These are phyloP conservation scores for Xylota segnis DNA, from an alignment of 2,888 invertebrate species.

Conservation along the genomic window DNA sequence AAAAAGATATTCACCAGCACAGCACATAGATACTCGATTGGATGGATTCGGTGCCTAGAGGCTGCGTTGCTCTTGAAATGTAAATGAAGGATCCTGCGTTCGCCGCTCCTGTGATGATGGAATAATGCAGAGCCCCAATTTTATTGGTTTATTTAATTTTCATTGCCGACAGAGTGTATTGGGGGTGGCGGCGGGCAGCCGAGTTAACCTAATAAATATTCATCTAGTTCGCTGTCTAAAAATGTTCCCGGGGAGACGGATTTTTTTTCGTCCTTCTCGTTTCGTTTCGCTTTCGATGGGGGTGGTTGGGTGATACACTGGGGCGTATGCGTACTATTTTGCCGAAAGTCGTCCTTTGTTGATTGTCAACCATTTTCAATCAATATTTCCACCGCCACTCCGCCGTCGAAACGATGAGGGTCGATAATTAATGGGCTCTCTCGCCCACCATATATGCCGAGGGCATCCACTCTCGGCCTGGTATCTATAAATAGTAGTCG, in stretches of 20 bases:
- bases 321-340: slow-evolving; percentile 34
- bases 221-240: slow-evolving; percentile 38
- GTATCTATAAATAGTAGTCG: slow-evolving; percentile 38
- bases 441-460: slow-evolving; percentile 11
- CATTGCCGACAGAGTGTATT: slow-evolving; percentile 20
- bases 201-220: slow-evolving; percentile 48
- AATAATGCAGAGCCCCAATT: slow-evolving; percentile 40
- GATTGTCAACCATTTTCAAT: slow-evolving; percentile 33
- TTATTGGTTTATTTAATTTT: slow-evolving; percentile 65
- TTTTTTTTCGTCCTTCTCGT: background rate
- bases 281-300: background rate
- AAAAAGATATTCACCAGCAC: slow-evolving; percentile 14
- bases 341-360: slow-evolving; percentile 21
- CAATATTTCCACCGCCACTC: slow-evolving; percentile 31
- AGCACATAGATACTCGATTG: background rate
- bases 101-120: slow-evolving; percentile 27
- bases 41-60: slow-evolving; percentile 1
- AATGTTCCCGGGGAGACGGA: slow-evolving; percentile 8
- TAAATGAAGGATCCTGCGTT: slow-evolving; percentile 37
- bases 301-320: background rate
- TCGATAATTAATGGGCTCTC: slow-evolving; percentile 41
- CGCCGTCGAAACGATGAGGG: background rate
- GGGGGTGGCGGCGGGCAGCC: background rate
- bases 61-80: slow-evolving; percentile 42
- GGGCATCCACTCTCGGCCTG: background rate